Evolutionary conservation across 2,113 vertebrate genomes (phyloP), one percentile per base, ranked within the genome.

Genomic region (Lamprotornis superbus): DNA sequence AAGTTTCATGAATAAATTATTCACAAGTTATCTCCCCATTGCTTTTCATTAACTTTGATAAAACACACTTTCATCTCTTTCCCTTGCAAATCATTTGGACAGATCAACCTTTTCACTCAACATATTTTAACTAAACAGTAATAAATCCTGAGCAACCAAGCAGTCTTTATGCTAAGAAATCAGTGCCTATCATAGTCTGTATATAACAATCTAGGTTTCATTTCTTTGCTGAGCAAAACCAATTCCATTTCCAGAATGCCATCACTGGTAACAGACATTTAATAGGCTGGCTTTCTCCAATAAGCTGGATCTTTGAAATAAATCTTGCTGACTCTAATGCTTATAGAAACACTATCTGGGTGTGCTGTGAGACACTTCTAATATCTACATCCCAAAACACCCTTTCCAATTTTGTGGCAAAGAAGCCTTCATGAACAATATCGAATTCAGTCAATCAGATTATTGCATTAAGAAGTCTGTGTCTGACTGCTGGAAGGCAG

Each of bases 291-390:
- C 47, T 64, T 86, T 96, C 63, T 83, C 69, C 56, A 52, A 15
- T 70, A 67, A 83, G 49, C 87, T 80, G 3, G 47, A 71, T 44
- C 78, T 86, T 73, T 17, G 44, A 83, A 89, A 85, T 91, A 92
- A 96, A 92, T 90, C 94, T 91, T 75, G 49, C 74, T 77, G 77
- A 85, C 74, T 91, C 67, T 91, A 92, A 93, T 87, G 67, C 56
- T 87, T 83, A 77, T 28, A 79, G 82, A 81, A 91, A 84, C 65
- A 87, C 59, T 63, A 87, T 64, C 64, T 79, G 57, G 16, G 67
- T 55, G 25, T 81, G 63, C 76, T 76, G 65, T 21, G 37, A 83
- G 55, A 87, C 91, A 84, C 71, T 94, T 86, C 56, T 70, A 87
- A 70, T 68, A 84, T 44, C 64, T 73, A 63, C 42, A 87, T 61